Base-by-base conservation (phyloP, 1,140 invertebrate genomes). In the Bombus difficillimus region DNA sequence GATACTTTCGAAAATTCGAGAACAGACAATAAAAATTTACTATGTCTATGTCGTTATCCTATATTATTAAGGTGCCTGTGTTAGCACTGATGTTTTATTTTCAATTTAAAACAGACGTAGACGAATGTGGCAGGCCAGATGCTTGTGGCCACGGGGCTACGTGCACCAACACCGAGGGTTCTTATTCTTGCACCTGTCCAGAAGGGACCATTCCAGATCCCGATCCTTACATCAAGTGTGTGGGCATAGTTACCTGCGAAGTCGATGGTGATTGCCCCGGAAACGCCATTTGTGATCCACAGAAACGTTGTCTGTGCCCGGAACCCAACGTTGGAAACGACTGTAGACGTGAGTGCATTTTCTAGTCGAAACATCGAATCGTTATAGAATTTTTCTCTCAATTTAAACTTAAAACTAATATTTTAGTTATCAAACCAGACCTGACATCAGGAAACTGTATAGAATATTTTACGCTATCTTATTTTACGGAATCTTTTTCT, bases 301-400 rank as follows among this genome's bases (percentile, higher is more conserved):
- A 97, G 81, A 96, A 97, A 83, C 96, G 97, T 88, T 99, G 98
- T 92, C 94, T 98, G 34, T 99, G 98, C 93, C 98, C 98, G 6
- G 98, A 98, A 91, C 98, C 98, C 0, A 98, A 98, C 92, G 96
- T 98, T 90, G 98, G 98, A 91, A 98, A 98, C 88, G 98, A 98
- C 93, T 99, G 98, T 90, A 97, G 98, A 95, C 98, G 97, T 98
- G 96, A 97, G 97, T 96, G 39, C 2, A 34, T 66, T 32, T 34
- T 66, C 28, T 53, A 53, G 0, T 53, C 18, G 47, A 22, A 53
- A 53, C 18, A 2, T 53, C 47, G 1, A 53, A 53, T 53, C 5
- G 18, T 18, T 18, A 6, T 53, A 53, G 47, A 53, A 22, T 53
- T 53, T 53, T 53, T 22, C 47, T 53, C 18, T 53, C 28, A 5